Conservation (phyloP, 2,113 vertebrate species). For the Sprattus sprattus region DNA sequence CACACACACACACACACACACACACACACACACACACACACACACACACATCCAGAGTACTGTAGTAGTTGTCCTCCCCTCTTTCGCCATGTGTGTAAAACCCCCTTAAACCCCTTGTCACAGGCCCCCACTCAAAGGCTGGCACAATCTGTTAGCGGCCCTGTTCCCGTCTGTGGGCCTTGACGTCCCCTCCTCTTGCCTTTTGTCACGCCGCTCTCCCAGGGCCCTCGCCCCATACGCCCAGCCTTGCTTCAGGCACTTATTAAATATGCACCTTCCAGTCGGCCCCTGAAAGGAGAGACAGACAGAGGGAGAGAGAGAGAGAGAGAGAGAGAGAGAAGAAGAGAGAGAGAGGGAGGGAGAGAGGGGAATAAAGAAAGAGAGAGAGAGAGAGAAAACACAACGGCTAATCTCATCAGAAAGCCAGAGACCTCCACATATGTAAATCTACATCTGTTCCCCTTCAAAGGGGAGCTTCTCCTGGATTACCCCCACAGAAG, state of each 20-base stretch:
- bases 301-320: not conserved
- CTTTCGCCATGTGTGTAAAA: conserved; percentile 61
- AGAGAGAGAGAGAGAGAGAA: not conserved
- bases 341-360: not conserved
- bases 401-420: conserved; percentile 96
- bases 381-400: conserved; percentile 69
- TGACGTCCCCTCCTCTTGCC: conserved; percentile 79
- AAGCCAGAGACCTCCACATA: conserved; percentile 93
- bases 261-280: conserved; percentile 99
- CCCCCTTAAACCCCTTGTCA: conserved; percentile 72
- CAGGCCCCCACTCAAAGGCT: conserved; percentile 69
- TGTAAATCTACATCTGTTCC: conserved; percentile 99
- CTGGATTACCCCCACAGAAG: conserved; percentile 87
- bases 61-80: conserved; percentile 24
- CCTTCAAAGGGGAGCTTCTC: conserved; percentile 93
- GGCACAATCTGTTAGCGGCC: conserved; percentile 77
- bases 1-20: not conserved
- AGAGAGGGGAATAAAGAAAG: not conserved
- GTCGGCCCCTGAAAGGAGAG: conserved; percentile 62
- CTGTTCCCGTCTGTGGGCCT: conserved; percentile 81
- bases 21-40: conserved; percentile 14
- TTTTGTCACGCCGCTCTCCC: conserved; percentile 82
- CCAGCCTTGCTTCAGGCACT: conserved; percentile 91
- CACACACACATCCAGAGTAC: not conserved
- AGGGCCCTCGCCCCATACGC: conserved; percentile 70